phyloP scores from a whole-genome alignment of 2,797 vertebrate genomes.

The Gila robusta region DNA sequence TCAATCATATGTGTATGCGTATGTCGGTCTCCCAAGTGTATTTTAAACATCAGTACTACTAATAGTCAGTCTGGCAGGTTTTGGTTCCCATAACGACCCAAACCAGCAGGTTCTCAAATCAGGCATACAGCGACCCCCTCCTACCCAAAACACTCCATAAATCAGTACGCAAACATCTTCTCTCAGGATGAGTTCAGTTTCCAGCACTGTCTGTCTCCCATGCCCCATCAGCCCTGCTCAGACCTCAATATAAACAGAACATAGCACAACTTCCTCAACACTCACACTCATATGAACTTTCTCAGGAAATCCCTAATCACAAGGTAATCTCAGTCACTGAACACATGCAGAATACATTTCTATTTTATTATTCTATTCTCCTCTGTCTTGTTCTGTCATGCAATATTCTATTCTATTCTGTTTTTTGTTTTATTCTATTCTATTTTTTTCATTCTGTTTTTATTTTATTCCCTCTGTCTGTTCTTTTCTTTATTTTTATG shows the following conservation, averaged over 20 bases:
- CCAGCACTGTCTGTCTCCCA: slow-evolving; percentile 47
- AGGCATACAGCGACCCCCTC: background rate
- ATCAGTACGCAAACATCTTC: slow-evolving; percentile 34
- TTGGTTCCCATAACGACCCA: slow-evolving; percentile 52
- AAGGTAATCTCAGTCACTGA: slow-evolving; percentile 6
- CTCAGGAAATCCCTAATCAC: slow-evolving; percentile 40
- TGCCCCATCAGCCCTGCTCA: slow-evolving; percentile 3
- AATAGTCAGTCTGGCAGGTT: slow-evolving; percentile 37
- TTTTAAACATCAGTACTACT: slow-evolving; percentile 30
- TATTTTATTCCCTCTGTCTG: background rate
- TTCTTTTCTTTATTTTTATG: background rate
- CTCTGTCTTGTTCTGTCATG: background rate
- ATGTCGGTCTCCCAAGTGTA: slow-evolving; percentile 21
- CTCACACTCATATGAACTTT: slow-evolving; percentile 14
- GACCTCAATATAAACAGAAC: slow-evolving; percentile 44
- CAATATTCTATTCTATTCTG: background rate
- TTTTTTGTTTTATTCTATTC: background rate
- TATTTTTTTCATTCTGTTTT: background rate
- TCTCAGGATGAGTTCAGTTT: slow-evolving; percentile 48
- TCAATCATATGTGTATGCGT: slow-evolving; percentile 33
- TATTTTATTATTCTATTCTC: background rate
- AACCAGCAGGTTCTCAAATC: slow-evolving; percentile 30
- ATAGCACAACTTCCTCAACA: slow-evolving; percentile 24
- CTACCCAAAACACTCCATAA: slow-evolving; percentile 28
- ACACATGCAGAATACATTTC: background rate